A percentile compares a stretch with the other conserved stretches of the same genome.
Evolutionary conservation across 2,797 vertebrate genomes (phyloP).

Genomic region (Leucoraja ocellata): DNA sequence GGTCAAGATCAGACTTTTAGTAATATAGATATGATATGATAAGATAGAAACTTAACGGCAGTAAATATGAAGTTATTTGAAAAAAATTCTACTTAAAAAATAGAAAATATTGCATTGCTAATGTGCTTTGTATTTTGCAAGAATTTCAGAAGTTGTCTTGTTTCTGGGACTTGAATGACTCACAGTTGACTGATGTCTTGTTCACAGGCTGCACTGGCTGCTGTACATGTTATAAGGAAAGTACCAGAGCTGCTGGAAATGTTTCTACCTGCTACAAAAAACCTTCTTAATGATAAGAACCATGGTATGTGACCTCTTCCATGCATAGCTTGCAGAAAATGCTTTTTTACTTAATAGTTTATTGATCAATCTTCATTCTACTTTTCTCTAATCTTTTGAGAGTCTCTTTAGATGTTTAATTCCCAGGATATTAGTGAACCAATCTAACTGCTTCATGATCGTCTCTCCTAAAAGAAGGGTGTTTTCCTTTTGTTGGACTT

Average conservation of each 20-base stretch:
- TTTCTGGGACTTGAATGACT: slow-evolving; percentile 1
- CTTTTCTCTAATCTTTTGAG: not conserved
- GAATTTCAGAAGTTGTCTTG: not conserved
- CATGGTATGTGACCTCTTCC: slow-evolving; percentile 14
- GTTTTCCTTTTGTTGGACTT: no score
- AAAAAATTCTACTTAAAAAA: not conserved
- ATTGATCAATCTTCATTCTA: not conserved
- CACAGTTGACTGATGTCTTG: not conserved
- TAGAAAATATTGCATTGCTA: not conserved
- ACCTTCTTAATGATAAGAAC: slow-evolving; percentile 39
- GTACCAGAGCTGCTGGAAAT: slow-evolving; percentile 40
- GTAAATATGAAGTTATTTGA: not conserved
- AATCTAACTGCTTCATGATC: not conserved
- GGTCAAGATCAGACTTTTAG: no score
- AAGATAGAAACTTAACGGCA: no score
- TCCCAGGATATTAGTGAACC: not conserved
- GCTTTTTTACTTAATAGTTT: not conserved
- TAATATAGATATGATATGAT: no score
- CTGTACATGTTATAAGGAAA: slow-evolving; percentile 40
- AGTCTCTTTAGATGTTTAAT: not conserved
- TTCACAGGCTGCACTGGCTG: slow-evolving; percentile 39
- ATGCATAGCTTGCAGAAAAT: not conserved
- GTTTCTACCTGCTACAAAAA: slow-evolving; percentile 39
- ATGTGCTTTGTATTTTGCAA: not conserved
- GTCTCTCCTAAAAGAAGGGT: no score